Conservation (phyloP, 2,113 vertebrate species). For the Poeciliopsis occidentalis region DNA sequence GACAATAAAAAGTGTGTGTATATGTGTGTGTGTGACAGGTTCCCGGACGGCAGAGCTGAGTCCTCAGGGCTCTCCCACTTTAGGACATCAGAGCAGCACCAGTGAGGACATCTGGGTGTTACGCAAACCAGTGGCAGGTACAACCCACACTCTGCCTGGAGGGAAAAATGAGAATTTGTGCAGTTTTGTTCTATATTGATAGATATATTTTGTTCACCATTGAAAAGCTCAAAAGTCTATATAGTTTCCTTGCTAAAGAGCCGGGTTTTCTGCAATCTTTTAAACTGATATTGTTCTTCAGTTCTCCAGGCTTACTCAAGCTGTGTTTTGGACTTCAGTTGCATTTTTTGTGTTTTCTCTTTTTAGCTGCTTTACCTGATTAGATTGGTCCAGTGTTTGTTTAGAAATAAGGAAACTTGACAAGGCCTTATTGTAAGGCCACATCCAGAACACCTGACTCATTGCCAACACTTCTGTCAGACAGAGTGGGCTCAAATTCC, state of each 20-base stretch:
- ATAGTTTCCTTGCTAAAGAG: not conserved
- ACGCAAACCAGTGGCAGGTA: constrained; percentile 94
- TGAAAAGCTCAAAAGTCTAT: too few relatives aligned
- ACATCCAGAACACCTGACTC: too few relatives aligned
- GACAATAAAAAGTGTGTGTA: constrained; percentile 2
- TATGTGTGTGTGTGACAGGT: constrained; percentile 76
- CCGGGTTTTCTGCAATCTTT: not conserved
- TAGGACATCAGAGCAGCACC: constrained; percentile 78
- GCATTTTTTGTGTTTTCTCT: too few relatives aligned
- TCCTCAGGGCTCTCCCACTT: constrained; percentile 87
- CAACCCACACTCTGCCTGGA: not conserved
- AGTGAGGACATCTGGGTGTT: constrained; percentile 96
- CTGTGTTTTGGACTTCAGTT: too few relatives aligned
- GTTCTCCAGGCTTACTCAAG: not conserved
- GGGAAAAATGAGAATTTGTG: not conserved
- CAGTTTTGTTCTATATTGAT: not conserved
- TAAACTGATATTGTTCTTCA: not conserved
- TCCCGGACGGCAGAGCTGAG: constrained; percentile 87
- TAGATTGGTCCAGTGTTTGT: too few relatives aligned
- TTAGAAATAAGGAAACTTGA: too few relatives aligned
- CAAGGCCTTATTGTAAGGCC: too few relatives aligned
- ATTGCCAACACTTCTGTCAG: too few relatives aligned
- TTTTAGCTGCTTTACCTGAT: too few relatives aligned
- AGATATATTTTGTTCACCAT: too few relatives aligned
- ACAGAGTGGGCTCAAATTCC: too few relatives aligned